These are phyloP conservation scores for Falco punctatus DNA, from an alignment of 2,113 vertebrate species.

Conservation along the genomic window DNA sequence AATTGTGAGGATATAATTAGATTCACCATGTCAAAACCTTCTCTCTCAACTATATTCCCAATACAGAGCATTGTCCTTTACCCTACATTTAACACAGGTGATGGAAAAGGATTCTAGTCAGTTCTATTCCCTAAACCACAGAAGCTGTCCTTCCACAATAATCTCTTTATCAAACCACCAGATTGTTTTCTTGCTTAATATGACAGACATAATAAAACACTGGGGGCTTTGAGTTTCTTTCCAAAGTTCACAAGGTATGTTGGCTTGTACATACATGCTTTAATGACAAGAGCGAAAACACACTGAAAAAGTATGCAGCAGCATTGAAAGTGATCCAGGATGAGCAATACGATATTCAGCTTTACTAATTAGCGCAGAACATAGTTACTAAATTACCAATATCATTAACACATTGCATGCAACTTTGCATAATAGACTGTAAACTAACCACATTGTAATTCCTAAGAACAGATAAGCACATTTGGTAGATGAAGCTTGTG, in stretches of 20 bases:
- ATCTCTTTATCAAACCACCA: slow-evolving; percentile 49
- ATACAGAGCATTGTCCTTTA: not conserved
- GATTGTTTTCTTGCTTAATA: slow-evolving; percentile 34
- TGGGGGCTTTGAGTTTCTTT: slow-evolving; percentile 33
- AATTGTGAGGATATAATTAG: not conserved
- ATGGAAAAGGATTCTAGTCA: not conserved
- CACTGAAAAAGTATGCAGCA: not conserved
- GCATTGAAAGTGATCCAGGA: slow-evolving; percentile 60
- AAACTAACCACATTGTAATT: slow-evolving; percentile 56
- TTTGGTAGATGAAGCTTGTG: not conserved
- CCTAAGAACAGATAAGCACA: slow-evolving; percentile 25
- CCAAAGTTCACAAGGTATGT: slow-evolving; percentile 43
- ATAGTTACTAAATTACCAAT: slow-evolving; percentile 47
- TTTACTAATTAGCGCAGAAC: slow-evolving; percentile 55
- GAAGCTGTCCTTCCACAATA: slow-evolving; percentile 23
- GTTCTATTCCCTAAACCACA: not conserved
- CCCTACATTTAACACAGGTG: not conserved
- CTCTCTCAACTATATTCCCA: not conserved
- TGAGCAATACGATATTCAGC: slow-evolving; percentile 34
- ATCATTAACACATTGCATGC: slow-evolving; percentile 47
- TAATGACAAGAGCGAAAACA: slow-evolving; percentile 39
- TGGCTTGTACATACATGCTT: slow-evolving; percentile 35
- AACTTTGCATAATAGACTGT: slow-evolving; percentile 39
- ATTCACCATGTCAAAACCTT: not conserved
- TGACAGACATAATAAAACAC: slow-evolving; percentile 28